A percentile compares a stretch with the other conserved stretches of the same genome.
Evolutionary conservation across 2,888 invertebrate genomes (phyloP).

Genomic region (Leptopilina myrica): DNA sequence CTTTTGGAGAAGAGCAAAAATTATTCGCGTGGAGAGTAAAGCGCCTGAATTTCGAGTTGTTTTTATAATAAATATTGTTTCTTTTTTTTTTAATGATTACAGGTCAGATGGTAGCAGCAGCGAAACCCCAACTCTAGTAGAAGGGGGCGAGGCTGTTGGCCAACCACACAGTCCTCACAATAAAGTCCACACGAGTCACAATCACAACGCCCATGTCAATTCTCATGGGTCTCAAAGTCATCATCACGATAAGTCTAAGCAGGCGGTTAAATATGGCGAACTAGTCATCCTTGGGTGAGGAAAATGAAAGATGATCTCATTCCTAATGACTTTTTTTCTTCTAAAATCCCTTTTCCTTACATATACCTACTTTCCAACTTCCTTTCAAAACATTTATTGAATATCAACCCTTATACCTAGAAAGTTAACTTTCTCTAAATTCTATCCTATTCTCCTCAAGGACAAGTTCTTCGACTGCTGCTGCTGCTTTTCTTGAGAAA

Average conservation of each 20-base stretch:
- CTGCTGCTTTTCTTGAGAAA: too few species aligned
- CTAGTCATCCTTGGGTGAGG: conserved; percentile 95
- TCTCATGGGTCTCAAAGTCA: conserved; percentile 76
- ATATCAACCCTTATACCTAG: too few species aligned
- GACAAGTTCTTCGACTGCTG: too few species aligned
- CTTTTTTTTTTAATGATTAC: conserved; percentile 50
- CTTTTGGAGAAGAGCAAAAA: neutral
- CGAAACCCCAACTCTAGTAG: conserved; percentile 74
- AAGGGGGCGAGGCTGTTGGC: conserved; percentile 75
- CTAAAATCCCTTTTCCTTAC: neutral
- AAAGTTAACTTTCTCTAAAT: too few species aligned
- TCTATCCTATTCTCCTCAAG: too few species aligned
- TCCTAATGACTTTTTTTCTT: neutral
- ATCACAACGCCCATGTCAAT: conserved; percentile 68
- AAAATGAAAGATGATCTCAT: neutral
- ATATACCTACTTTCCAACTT: neutral
- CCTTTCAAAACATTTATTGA: too few species aligned
- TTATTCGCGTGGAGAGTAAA: neutral
- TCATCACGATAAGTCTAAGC: conserved; percentile 88
- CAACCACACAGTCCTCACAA: conserved; percentile 74
- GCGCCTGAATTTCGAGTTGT: neutral
- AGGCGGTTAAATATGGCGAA: conserved; percentile 92
- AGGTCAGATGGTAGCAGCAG: conserved; percentile 76
- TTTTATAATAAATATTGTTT: conserved; percentile 15
- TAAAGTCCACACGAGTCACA: conserved; percentile 71